A percentile compares a stretch with the other conserved stretches of the same genome.
Evolutionary conservation across 37 sponge, comb jelly and placozoan species (phyloP).

Genomic region (Hormiphora californensis): DNA sequence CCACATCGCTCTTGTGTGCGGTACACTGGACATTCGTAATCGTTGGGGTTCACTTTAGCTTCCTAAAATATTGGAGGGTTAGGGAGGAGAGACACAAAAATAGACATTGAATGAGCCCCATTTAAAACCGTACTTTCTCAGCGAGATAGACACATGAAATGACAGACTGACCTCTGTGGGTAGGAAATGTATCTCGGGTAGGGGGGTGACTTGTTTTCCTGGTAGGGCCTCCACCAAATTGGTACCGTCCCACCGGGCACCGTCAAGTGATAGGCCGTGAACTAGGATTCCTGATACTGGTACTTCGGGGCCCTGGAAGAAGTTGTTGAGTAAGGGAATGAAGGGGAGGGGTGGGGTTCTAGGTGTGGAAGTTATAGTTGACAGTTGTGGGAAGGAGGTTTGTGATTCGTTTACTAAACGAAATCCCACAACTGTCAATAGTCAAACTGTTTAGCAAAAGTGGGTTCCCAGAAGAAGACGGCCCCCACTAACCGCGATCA

Average conservation of each 20-base stretch:
- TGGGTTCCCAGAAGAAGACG: too few species aligned
- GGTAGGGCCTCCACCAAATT: slow-evolving; percentile 58
- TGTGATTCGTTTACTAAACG: too few species aligned
- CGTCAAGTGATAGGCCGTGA: slow-evolving; percentile 93
- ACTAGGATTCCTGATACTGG: slow-evolving; percentile 84
- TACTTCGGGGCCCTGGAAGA: slow-evolving; percentile 43
- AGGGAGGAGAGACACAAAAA: neutral
- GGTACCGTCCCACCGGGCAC: slow-evolving; percentile 80
- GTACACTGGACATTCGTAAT: slow-evolving; percentile 47
- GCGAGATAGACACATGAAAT: too few species aligned
- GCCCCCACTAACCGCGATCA: too few species aligned
- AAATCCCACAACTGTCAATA: too few species aligned
- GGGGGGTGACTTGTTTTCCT: slow-evolving; percentile 25
- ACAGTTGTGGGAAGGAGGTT: too few species aligned
- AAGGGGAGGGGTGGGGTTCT: too few species aligned
- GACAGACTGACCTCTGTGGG: neutral
- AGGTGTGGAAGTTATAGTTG: too few species aligned
- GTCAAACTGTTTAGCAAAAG: too few species aligned
- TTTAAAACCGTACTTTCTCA: too few species aligned
- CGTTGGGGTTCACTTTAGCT: neutral
- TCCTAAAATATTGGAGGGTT: neutral
- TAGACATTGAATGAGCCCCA: neutral
- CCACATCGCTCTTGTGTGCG: slow-evolving; percentile 37
- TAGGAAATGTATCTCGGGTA: slow-evolving; percentile 36
- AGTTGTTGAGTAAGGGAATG: neutral